Base-by-base conservation (phyloP, 2,888 invertebrate genomes). In the Drosophila fungiperda region DNA sequence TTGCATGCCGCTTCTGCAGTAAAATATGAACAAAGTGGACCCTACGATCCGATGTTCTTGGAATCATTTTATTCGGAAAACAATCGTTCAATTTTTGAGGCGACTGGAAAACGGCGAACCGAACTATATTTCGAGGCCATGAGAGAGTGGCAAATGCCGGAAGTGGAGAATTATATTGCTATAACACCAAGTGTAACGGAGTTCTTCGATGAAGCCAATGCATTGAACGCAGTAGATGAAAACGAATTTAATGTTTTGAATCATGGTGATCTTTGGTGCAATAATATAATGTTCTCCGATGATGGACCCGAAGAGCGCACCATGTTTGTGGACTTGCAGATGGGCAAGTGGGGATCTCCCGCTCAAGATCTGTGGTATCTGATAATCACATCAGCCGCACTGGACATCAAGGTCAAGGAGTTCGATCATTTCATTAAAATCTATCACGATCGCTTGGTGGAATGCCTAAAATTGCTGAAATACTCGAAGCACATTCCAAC, bases 191-290 rank as follows among this genome's bases (percentile, higher is more conserved):
- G 63, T 5, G 20, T 71, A 29, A 53, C 36, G 6, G 64, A 83
- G 12, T 74, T 64, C 48, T 83, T 85, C 4, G 64, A 83, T 1
- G 64, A 45, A 3, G 76, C 59, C 1, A 1, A 83, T 2, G 32
- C 45, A 1, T 26, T 86, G 6, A 82, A 78, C 42, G 4, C 29
- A 1, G 62, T 72, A 1, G 77, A 89, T 23, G 83, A 89, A 1
- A 68, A 55, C 9, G 90, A 83, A n/a, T 91, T 92, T 15, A 90
- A 89, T 76, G 89, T 89, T 4, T 67, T 92, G 0, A 92, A 92
- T 75, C 92, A 92, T 68, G 92, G 92, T 0, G 92, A 92, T 65
- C 71, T 82, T 2, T 92, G 92, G 92, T 73, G 82, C 17, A 92
- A 92, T 59, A 92, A 92, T 50, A 87, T 92, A 0, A 92, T 92